phyloP scores from a whole-genome alignment of 1,140 invertebrate species.

The Thaumetopoea pityocampa region DNA sequence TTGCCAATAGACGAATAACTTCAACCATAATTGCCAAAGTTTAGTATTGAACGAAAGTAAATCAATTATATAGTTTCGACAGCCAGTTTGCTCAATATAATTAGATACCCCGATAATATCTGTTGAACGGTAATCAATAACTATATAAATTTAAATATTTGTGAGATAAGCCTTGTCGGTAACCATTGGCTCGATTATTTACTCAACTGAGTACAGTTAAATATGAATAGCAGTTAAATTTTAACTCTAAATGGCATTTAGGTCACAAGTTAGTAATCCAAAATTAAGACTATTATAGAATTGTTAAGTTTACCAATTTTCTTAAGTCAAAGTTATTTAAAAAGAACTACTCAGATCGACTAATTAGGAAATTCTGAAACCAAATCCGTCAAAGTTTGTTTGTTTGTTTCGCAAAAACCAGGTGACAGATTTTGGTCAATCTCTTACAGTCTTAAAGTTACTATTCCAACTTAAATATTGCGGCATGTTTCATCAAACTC shows the following conservation, averaged over 20 bases:
- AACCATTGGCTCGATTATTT: conserved; percentile 16
- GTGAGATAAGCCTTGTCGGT: conserved; percentile 8
- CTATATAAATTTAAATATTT: conserved; percentile 19
- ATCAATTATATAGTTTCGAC: conserved; percentile 14
- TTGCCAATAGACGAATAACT: conserved; percentile 12
- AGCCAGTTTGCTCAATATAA: conserved; percentile 16
- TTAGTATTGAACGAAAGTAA: conserved; percentile 9
- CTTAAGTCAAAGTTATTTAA: too few relatives aligned
- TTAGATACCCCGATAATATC: conserved; percentile 13
- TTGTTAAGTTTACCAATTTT: too few relatives aligned
- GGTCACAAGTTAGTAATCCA: conserved; percentile 12
- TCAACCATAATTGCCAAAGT: conserved; percentile 8
- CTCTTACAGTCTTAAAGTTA: too few relatives aligned
- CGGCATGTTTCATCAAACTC: too few relatives aligned
- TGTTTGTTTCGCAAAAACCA: too few relatives aligned
- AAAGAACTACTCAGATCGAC: too few relatives aligned
- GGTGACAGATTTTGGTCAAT: too few relatives aligned
- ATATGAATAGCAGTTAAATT: conserved; percentile 2
- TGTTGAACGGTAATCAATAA: conserved; percentile 16
- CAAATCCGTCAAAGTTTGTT: too few relatives aligned
- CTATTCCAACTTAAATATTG: too few relatives aligned
- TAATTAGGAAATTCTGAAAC: too few relatives aligned
- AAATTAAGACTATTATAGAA: too few relatives aligned
- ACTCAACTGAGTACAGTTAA: conserved; percentile 6
- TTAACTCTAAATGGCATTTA: conserved; percentile 8